Conservation (phyloP, 2,888 invertebrate species). For the Hypomecis punctinalis region DNA sequence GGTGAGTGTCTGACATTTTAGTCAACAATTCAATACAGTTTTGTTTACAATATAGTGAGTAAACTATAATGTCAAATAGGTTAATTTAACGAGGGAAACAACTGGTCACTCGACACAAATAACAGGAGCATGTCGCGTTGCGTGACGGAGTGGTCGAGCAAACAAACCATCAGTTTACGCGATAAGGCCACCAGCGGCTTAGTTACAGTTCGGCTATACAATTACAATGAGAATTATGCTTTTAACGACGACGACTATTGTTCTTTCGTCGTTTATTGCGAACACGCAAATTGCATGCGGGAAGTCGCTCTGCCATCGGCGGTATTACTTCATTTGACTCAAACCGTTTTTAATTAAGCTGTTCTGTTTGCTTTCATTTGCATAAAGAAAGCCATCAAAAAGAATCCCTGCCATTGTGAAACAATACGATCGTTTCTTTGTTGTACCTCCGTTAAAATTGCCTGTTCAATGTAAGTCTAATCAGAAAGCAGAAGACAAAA, state of each 20-base stretch:
- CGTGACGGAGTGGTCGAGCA: conserved; percentile 56
- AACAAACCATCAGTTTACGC: conserved; percentile 59
- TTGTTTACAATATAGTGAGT: conserved; percentile 14
- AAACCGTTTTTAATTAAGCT: conserved; percentile 36
- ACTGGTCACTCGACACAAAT: conserved; percentile 51
- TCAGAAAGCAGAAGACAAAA: conserved; percentile 37
- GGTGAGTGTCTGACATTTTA: not conserved
- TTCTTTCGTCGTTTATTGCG: conserved; percentile 57
- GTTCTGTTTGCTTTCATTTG: conserved; percentile 20
- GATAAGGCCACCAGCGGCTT: conserved; percentile 51
- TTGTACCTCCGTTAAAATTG: conserved; percentile 10
- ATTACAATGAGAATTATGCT: conserved; percentile 60
- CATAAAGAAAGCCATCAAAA: conserved; percentile 7
- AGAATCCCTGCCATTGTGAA: not conserved
- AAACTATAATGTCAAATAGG: conserved; percentile 26
- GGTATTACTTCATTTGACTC: conserved; percentile 38
- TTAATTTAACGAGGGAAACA: conserved; percentile 35
- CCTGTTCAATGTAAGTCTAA: conserved; percentile 28
- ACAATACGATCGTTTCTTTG: conserved; percentile 19
- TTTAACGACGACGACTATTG: conserved; percentile 59
- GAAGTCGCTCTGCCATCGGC: conserved; percentile 42
- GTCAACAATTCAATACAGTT: not conserved
- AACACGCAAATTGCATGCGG: conserved; percentile 53
- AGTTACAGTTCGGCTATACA: conserved; percentile 46
- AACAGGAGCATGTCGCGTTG: conserved; percentile 48